Evolutionary conservation across 2,113 vertebrate genomes (phyloP).

Genomic region (Pleuronectes platessa): DNA sequence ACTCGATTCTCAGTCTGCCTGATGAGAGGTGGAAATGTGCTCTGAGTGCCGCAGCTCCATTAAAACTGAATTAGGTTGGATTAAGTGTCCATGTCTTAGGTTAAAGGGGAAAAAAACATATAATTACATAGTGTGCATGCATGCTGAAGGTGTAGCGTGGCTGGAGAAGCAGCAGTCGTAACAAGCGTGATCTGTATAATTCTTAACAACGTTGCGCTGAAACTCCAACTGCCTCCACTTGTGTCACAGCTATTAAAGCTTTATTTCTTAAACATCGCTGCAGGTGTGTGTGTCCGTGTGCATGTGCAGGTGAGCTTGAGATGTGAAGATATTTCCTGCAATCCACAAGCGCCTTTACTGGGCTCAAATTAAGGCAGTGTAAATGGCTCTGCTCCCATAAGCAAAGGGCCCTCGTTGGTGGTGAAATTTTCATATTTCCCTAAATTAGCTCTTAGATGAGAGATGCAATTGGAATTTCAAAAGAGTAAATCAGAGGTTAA

Average conservation of each 20-base stretch:
- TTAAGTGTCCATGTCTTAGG: conserved; percentile 15
- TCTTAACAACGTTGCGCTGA: not conserved
- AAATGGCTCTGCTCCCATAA: not conserved
- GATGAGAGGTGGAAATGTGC: conserved; percentile 42
- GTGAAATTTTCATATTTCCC: not conserved
- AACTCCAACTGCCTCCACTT: not conserved
- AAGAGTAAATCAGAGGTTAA: conserved; percentile 29
- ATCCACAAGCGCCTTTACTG: not conserved
- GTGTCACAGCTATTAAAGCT: conserved; percentile 1
- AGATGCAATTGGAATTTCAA: conserved; percentile 28
- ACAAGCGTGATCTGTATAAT: conserved; percentile 11
- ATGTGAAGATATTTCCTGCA: not conserved
- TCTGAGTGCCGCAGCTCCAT: conserved; percentile 21
- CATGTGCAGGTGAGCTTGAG: not conserved
- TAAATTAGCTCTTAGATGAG: conserved; percentile 1
- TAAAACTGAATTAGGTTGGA: conserved; percentile 39
- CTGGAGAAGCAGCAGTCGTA: not conserved
- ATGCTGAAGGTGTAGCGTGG: not conserved
- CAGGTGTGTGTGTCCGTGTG: not conserved
- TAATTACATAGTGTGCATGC: conserved; percentile 1
- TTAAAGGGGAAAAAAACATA: not conserved
- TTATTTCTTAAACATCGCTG: not conserved
- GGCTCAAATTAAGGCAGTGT: not conserved
- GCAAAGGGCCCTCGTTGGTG: not conserved
- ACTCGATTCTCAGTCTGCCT: conserved; percentile 17